Evolutionary conservation across 1,140 invertebrate species (phyloP), one percentile per base, ranked within the genome.

Genomic region (Dendroctonus ponderosae): DNA sequence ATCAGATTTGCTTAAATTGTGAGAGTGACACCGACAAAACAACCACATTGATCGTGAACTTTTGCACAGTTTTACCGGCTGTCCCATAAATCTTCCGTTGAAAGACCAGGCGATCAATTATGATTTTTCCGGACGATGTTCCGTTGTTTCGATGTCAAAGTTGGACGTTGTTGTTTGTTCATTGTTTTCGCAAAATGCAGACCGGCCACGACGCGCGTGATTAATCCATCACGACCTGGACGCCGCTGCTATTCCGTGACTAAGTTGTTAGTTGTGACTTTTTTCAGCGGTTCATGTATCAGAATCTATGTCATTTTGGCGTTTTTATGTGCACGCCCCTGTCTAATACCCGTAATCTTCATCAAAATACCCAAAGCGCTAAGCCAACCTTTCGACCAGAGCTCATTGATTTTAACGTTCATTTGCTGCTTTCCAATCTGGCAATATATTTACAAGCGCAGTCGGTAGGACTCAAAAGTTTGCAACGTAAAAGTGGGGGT

Each of bases 221-320:
- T 62, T 62, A 62, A 62, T 62, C 59, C 59, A 62, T 62, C 59
- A 62, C 59, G 59, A 62, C 59, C 41, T 52, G 48, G 59, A 44
- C 56, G 42, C 26, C 9, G 57, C 6, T 38, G 53, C 7, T n/a
- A 62, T 52, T 39, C 44, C 59, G 59, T 62, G 59, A 62, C 59
- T 11, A 59, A 59, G 41, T 62, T 62, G 48, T 62, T 62, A 62
- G 59, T 51, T 51, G 5, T 5, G 11, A 60, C 26, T 60, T 60
- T 48, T 60, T 14, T 38, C 8, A 43, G 5, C 42, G 7, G 5
- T n/a, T 49, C 49, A 37, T 49, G 43, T 37, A 26, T 58, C 39
- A 56, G 53, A 56, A 56, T 56, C 7, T 41, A 41, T 56, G 53
- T 40, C 53, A 56, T 40, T 40, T 56, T 40, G 49, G 15, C 49